Base-by-base conservation (phyloP, 1,140 invertebrate genomes). In the Dysdera silvatica region DNA sequence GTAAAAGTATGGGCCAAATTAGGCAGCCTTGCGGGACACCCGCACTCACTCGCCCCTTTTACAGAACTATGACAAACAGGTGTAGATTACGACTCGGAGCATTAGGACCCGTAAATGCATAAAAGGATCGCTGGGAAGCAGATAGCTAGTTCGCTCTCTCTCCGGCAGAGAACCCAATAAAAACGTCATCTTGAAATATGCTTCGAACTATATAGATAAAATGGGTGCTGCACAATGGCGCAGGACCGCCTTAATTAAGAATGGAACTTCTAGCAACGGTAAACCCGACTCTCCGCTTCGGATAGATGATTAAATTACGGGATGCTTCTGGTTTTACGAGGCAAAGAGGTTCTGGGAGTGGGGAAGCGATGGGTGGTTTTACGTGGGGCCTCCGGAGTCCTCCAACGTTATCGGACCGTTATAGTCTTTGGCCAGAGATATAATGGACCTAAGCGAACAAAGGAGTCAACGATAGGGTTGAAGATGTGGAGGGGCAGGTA, bases 221-320 rank as follows among this genome's bases (percentile, higher is more conserved):
- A 45, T 55, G 26, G 61, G 12, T 37, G 28, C n/a, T 32, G 41
- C 26, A 63, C 61, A 63, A 63, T 56, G n/a, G 47, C 62, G 37
- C 55, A 33, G 20, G 47, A 59, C 49, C 55, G 55, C 62, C n/a
- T 65, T 65, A 65, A 65, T 65, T 65, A 65, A 65, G 62, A 65
- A 65, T 53, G 54, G 55, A 65, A 52, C 35, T 56, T 58, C 53
- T 53, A 40, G 35, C 35, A 40, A 18, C 18, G 35, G 18, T 40
- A 40, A 40, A 40, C 18, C 35, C 35, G 12, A 18, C 40, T 18
- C 16, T 41, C 16, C 40, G n/a, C 23, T 41, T 41, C 16, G 16
- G n/a, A 41, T 55, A 65, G 62, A 65, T 65, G 62, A 65, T 65
- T 65, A 65, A 65, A 65, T 65, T 65, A 65, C 55, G 62, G 59